Base-by-base conservation (phyloP, 2,888 invertebrate species). In the Neoscelio sp. region DNA sequence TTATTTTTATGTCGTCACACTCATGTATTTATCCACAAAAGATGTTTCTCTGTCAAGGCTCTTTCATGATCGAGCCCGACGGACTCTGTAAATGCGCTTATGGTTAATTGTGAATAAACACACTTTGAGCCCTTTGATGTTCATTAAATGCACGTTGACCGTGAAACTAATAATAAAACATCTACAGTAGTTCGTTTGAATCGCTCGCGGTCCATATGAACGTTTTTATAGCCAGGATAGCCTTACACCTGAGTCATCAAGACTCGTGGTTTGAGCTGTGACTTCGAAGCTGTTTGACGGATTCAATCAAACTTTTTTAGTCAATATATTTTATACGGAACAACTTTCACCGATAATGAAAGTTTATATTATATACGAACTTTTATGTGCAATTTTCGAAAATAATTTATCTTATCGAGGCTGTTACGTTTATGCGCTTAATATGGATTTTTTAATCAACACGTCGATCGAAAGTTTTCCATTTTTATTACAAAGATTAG, bases 91-190 rank as follows among this genome's bases (percentile, higher is more conserved):
- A 46, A 46, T 18, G 46, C 23, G 46, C 46, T 46, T 46, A 46
- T 10, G 23, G 1, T 20, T 23, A 58, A 58, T 58, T 42, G 40
- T 40, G 20, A 58, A 44, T 20, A 60, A 42, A 6, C 17, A 10
- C 42, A 42, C 58, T 58, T 58, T 42, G 58, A 58, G 26, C 26
- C 40, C 26, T 40, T 56, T 38, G 56, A 56, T 15, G 13, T 13
- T 12, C 13, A 56, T 23, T 56, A 18, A 56, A 56, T 40, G 15
- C 15, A 56, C 40, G 15, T 13, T 56, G 38, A 56, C 40, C 54
- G 54, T 54, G 38, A 54, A 38, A 54, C 54, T 54, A 54, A 54
- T 54, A 54, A 38, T 54, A 54, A 54, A 54, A 54, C 26, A 54
- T 8, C 13, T 12, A 35, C 28, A n/a, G 28, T n/a, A 4, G 4